Conservation (phyloP, 1,140 invertebrate species). For the Eriocheir sinensis region DNA sequence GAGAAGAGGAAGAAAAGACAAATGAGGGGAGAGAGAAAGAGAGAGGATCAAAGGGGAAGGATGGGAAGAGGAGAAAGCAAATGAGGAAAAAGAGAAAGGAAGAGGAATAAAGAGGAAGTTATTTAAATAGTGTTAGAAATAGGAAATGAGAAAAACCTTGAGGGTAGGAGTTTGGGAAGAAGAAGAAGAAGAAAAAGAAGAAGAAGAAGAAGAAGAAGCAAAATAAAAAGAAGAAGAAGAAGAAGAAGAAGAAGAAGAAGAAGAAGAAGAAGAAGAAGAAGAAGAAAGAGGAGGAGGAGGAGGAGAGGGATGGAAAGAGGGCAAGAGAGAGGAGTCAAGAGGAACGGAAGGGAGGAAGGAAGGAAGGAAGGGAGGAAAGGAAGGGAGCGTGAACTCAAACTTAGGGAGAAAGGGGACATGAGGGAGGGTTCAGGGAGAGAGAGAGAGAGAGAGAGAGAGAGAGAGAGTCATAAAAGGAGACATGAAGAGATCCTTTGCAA, state of each 20-base stretch:
- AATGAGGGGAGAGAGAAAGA: background rate
- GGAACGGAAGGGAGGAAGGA: background rate
- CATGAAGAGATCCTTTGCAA: background rate
- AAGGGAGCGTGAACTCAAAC: no score
- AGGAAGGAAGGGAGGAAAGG: slow-evolving; percentile 30
- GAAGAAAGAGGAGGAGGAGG: background rate
- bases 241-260: slow-evolving; percentile 36
- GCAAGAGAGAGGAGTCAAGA: background rate
- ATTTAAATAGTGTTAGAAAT: background rate
- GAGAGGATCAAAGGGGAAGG: slow-evolving; percentile 9
- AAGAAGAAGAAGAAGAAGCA: background rate
- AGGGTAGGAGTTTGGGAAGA: background rate
- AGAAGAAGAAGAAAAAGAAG: slow-evolving; percentile 1
- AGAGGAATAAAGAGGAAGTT: background rate
- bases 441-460: slow-evolving; percentile 65
- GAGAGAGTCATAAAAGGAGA: slow-evolving; percentile 27
- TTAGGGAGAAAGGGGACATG: no score
- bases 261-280: background rate
- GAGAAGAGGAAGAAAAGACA: background rate
- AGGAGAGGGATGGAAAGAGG: background rate
- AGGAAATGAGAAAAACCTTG: background rate
- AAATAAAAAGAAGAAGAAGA: slow-evolving; percentile 30
- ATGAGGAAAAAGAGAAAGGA: background rate
- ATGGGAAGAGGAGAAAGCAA: background rate
- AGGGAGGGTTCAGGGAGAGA: slow-evolving; percentile 60